These are phyloP conservation scores for Xanthorhoe spadicearia DNA, from an alignment of 2,888 invertebrate species.

Conservation along the genomic window DNA sequence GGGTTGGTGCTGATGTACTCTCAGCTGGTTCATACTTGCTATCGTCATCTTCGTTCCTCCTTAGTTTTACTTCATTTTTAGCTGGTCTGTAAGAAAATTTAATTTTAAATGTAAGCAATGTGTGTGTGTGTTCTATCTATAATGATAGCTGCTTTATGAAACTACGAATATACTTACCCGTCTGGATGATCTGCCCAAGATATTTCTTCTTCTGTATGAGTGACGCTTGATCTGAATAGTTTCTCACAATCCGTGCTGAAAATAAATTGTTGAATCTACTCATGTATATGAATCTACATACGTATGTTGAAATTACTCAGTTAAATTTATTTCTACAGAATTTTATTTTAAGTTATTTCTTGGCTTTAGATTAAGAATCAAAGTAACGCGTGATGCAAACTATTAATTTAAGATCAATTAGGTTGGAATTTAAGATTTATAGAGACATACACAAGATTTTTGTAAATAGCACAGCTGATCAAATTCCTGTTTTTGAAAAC, in stretches of 20 bases:
- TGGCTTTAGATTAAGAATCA: too few species aligned
- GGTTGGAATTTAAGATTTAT: too few species aligned
- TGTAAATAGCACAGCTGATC: slow-evolving; percentile 67
- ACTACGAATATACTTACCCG: slow-evolving; percentile 62
- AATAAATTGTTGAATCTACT: too few species aligned
- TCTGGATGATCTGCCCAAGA: slow-evolving; percentile 69
- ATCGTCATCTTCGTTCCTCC: slow-evolving; percentile 47
- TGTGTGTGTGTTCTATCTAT: neutral
- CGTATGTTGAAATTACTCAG: neutral
- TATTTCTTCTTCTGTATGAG: slow-evolving; percentile 59
- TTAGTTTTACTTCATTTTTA: slow-evolving; percentile 55
- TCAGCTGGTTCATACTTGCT: slow-evolving; percentile 18
- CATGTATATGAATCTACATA: too few species aligned
- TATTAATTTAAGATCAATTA: too few species aligned
- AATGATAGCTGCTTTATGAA: neutral
- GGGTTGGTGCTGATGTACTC: neutral
- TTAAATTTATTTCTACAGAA: neutral
- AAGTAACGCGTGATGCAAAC: too few species aligned
- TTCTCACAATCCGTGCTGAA: slow-evolving; percentile 63
- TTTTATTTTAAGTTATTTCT: too few species aligned
- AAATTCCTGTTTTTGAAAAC: slow-evolving; percentile 62
- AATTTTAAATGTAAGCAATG: too few species aligned
- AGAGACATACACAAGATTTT: slow-evolving; percentile 55
- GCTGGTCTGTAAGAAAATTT: slow-evolving; percentile 56
- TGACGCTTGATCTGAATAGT: slow-evolving; percentile 62